Evolutionary conservation across 2,797 vertebrate species (phyloP).

Genomic region (Discoglossus pictus): DNA sequence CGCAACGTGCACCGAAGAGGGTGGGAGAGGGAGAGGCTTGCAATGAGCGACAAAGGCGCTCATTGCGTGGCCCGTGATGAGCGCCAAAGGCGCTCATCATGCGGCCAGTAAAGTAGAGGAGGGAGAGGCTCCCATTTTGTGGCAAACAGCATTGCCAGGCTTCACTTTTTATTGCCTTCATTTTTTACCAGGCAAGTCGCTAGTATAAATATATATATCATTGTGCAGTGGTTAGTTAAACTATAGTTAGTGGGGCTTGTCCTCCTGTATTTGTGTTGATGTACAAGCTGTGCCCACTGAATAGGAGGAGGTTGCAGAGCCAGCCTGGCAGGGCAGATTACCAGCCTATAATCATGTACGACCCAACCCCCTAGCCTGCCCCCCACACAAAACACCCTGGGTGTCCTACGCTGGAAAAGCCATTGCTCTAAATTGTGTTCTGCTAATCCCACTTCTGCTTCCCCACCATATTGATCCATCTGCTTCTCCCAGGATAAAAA

Average conservation of each 20-base stretch:
- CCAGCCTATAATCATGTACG: slow-evolving; percentile 58
- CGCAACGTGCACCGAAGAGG: no score
- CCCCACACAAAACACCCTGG: slow-evolving; percentile 71
- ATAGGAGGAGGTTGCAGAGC: slow-evolving; percentile 18
- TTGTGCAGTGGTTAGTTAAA: no score
- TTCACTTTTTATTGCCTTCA: no score
- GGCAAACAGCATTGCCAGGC: no score
- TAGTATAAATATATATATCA: no score
- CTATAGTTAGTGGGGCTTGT: no score
- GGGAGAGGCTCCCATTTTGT: slow-evolving; percentile 31
- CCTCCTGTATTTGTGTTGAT: slow-evolving; percentile 33
- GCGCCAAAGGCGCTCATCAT: no score
- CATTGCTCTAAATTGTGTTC: slow-evolving; percentile 51
- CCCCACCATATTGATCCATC: slow-evolving; percentile 65
- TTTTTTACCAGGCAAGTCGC: no score
- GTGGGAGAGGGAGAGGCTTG: no score
- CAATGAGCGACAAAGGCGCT: no score
- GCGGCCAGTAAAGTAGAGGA: no score
- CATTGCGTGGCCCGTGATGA: no score
- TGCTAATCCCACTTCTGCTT: slow-evolving; percentile 68
- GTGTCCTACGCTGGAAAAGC: slow-evolving; percentile 71
- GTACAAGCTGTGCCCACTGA: slow-evolving; percentile 21
- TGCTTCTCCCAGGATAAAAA: slow-evolving; percentile 61
- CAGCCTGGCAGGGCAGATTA: slow-evolving; percentile 55
- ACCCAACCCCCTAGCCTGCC: slow-evolving; percentile 61